phyloP scores from a whole-genome alignment of 2,797 vertebrate genomes.

The Falco berigora region DNA sequence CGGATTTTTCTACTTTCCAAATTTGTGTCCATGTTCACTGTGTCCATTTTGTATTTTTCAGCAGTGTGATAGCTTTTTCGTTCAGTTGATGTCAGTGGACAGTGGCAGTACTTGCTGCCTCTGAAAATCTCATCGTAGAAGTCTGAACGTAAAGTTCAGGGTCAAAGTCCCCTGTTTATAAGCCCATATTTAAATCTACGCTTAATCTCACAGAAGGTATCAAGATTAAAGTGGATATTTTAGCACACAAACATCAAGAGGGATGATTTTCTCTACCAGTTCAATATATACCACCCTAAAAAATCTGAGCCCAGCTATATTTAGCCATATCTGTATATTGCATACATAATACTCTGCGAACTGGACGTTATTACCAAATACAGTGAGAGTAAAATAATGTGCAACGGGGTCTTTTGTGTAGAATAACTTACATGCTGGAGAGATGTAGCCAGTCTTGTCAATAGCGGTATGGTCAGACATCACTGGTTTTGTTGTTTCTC shows the following conservation, averaged over 20 bases:
- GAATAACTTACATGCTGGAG: not conserved
- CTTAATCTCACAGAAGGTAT: not conserved
- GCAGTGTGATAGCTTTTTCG: not conserved
- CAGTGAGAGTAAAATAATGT: not conserved
- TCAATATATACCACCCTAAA: not conserved
- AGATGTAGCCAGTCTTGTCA: not conserved
- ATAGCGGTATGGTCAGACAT: not conserved
- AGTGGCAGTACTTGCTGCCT: not conserved
- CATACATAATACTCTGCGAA: not conserved
- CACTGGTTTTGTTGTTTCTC: not conserved
- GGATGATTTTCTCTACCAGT: not conserved
- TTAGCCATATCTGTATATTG: not conserved
- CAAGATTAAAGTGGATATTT: not conserved
- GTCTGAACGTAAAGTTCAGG: rapidly evolving
- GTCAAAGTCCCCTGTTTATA: not conserved
- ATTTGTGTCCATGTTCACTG: not conserved
- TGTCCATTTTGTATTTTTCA: not conserved
- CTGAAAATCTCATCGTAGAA: not conserved
- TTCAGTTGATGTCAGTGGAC: not conserved
- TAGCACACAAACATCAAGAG: not conserved
- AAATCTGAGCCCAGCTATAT: not conserved
- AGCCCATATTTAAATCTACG: not conserved
- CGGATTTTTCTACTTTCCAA: not conserved
- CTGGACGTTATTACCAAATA: not conserved
- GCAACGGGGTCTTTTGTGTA: not conserved